Percentiles rank a stretch among this genome's conserved stretches.
phyloP scores from a whole-genome alignment of 2,888 invertebrate species.

The Pheosia tremula region DNA sequence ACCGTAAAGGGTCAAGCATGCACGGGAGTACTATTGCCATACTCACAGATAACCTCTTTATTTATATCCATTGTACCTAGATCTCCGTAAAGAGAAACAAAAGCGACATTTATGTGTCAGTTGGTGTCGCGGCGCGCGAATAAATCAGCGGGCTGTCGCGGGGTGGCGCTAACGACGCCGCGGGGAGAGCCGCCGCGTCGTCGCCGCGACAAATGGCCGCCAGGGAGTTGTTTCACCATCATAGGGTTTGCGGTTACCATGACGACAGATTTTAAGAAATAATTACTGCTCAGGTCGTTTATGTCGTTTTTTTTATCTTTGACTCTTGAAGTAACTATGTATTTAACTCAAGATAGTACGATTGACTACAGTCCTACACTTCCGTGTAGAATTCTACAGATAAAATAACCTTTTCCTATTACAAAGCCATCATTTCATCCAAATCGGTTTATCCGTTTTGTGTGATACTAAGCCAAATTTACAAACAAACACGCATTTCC shows the following conservation, averaged over 20 bases:
- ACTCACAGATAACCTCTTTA: neutral
- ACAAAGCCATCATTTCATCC: no score
- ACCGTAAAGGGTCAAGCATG: no score
- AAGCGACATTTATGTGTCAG: constrained; percentile 82
- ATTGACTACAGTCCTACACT: no score
- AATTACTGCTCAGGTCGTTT: neutral
- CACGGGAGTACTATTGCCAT: neutral
- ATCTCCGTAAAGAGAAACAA: constrained; percentile 73
- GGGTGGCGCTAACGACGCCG: constrained; percentile 68
- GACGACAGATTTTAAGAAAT: constrained; percentile 8
- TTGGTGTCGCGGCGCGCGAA: constrained; percentile 51
- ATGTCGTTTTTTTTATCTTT: no score
- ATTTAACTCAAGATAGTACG: no score
- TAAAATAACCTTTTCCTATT: no score
- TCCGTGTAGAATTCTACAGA: no score
- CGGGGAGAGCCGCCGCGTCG: constrained; percentile 53
- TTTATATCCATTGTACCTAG: neutral
- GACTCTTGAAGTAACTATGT: no score
- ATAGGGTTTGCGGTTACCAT: constrained; percentile 33
- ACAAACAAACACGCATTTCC: no score
- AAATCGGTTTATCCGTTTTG: no score
- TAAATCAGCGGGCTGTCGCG: constrained; percentile 72
- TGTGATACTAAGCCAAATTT: no score
- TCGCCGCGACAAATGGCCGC: constrained; percentile 73
- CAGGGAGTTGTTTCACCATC: constrained; percentile 53